A percentile compares a stretch with the other conserved stretches of the same genome.
Evolutionary conservation across 2,888 invertebrate genomes (phyloP).

Genomic region (Ormia ochracea): DNA sequence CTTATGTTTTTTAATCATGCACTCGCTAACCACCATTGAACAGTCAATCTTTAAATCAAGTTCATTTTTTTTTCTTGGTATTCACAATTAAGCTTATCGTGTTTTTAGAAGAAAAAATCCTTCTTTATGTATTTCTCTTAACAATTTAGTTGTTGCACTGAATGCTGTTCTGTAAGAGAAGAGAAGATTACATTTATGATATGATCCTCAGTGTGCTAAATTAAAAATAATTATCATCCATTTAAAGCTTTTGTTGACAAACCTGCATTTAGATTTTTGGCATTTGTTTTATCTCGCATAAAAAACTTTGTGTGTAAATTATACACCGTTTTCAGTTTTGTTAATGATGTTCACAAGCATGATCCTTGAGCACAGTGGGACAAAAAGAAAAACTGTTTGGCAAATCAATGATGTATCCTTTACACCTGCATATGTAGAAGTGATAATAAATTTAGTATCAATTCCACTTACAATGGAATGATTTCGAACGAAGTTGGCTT

Average conservation of each 20-base stretch:
- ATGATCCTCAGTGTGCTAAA: conserved; percentile 32
- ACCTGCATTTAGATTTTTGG: conserved; percentile 8
- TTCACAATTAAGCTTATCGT: conserved; percentile 54
- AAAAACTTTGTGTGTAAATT: background rate
- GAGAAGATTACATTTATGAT: conserved; percentile 48
- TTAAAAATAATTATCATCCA: conserved; percentile 48
- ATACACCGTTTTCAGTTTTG: background rate
- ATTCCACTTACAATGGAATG: no score
- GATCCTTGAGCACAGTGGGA: conserved; percentile 32
- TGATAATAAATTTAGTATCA: no score
- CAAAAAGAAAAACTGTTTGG: background rate
- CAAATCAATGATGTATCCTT: no score
- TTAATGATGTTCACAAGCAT: conserved; percentile 18
- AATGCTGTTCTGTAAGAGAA: background rate
- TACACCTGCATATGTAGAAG: no score
- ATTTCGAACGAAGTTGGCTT: no score
- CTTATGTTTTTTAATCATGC: conserved; percentile 21
- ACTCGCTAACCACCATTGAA: conserved; percentile 23
- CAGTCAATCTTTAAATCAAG: conserved; percentile 58
- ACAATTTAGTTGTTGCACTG: background rate
- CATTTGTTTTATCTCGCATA: conserved; percentile 6
- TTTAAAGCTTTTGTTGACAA: conserved; percentile 43
- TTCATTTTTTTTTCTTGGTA: conserved; percentile 3
- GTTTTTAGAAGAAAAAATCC: background rate
- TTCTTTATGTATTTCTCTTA: background rate